Conservation (phyloP, 2,113 vertebrate species). For the Ardeotis arabs region DNA sequence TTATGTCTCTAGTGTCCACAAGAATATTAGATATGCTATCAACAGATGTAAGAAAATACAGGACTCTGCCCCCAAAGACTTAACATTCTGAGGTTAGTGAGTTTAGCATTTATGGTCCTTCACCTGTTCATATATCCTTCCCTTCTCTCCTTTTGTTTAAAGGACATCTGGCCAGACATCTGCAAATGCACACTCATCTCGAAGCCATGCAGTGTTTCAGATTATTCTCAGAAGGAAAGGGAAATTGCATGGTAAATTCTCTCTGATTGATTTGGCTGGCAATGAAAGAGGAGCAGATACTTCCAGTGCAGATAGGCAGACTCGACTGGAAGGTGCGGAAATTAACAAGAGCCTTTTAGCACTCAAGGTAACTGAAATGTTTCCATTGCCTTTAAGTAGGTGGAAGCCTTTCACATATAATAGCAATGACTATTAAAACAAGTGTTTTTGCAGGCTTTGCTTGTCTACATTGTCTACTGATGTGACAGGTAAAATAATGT, state of each 20-base stretch:
- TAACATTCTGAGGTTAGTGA: background rate
- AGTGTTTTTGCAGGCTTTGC: background rate
- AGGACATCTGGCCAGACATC: conserved; percentile 98
- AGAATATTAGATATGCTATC: background rate
- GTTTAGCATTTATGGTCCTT: background rate
- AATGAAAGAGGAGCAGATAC: conserved; percentile 98
- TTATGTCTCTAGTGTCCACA: background rate
- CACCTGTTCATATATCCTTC: background rate
- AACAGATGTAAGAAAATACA: background rate
- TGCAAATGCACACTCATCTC: conserved; percentile 95
- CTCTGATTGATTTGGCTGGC: conserved; percentile 96
- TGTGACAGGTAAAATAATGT: background rate
- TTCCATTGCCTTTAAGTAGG: conserved; percentile 1
- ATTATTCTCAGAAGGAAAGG: conserved; percentile 93
- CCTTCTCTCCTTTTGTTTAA: background rate
- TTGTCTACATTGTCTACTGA: background rate
- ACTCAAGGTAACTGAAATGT: conserved; percentile 85
- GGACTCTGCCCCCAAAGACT: background rate
- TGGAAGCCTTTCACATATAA: background rate
- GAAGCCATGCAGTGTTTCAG: conserved; percentile 97
- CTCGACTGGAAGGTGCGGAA: conserved; percentile 94
- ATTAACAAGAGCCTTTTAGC: conserved; percentile 99
- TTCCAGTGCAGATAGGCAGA: conserved; percentile 95
- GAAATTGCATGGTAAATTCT: conserved; percentile 98
- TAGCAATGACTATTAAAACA: background rate